Base-by-base conservation (phyloP, 2,797 vertebrate species). In the Sebastes variabilis region DNA sequence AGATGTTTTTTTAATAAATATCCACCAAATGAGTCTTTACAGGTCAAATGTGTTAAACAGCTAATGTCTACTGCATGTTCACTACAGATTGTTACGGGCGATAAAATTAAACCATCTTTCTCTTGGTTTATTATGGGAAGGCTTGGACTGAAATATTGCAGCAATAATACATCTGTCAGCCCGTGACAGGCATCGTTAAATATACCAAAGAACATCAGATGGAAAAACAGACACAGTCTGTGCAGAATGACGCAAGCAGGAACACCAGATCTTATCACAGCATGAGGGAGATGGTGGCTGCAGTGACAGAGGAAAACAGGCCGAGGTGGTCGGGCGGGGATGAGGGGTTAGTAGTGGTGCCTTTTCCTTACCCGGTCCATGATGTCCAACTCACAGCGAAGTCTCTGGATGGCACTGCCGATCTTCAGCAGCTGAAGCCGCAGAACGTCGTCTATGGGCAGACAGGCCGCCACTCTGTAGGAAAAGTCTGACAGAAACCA, bases 331-430 rank as follows among this genome's bases (percentile, higher is more conserved):
- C 3, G 12, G 18, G 25, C 11, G 11, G 38, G 30, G 13, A 16
- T 7, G 29, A 2, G 3, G 29, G 9, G 66, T 16, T 2, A 24
- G 27, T 4, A 24, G 27, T 4, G 32, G 20, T 56, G 54, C 20
- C 10, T 11, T 66, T 25, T 25, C 90, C 97, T 94, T 92, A 99
- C 99, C 94, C 96, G 97, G 94, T 98, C 98, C 98, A 99, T 99
- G 81, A 99, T 99, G 88, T 99, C 98, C 20, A 99, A 81, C 83
- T 99, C 99, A 87, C 98, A 99, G 66, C 99, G 98, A 3, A 99
- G 96, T 75, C 98, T 95, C 91, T 99, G 98, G 80, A 99, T 97
- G 74, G 99, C 98, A 25, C 98, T 99, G 61, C 98, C 97, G 7
- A 99, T 99, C 91, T 98, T 96, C 42, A 99, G 96, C 81, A 99